These are phyloP conservation scores for Bubalus kerabau DNA, from an alignment of 2,113 vertebrate species.

Conservation along the genomic window DNA sequence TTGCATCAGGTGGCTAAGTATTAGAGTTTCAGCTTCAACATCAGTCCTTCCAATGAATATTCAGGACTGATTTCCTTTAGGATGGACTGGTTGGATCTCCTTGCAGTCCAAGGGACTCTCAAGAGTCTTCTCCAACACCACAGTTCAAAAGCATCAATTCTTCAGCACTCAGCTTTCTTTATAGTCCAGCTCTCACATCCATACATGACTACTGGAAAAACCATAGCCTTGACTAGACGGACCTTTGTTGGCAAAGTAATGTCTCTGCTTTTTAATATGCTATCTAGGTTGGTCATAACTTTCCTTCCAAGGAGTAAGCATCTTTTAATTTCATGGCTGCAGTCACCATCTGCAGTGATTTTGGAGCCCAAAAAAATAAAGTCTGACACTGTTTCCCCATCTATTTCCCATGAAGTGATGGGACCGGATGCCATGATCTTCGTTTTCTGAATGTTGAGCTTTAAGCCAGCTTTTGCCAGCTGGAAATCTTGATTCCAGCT, in stretches of 20 bases:
- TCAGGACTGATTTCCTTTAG: neutral
- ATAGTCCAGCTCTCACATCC: neutral
- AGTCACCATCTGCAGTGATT: neutral
- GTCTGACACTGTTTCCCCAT: neutral
- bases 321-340: neutral
- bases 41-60: neutral
- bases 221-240: neutral
- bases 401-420: neutral
- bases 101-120: neutral
- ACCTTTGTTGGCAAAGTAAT: neutral
- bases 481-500: neutral
- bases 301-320: neutral
- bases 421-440: neutral
- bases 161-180: neutral
- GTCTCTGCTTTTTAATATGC: neutral
- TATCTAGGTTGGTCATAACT: neutral
- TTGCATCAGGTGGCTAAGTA: neutral
- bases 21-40: neutral
- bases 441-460: neutral
- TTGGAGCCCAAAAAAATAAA: rapidly evolving
- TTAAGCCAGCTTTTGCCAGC: neutral
- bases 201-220: neutral
- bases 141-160: neutral
- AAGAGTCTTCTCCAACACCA: neutral
- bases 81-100: neutral